Conservation (phyloP, 2,888 invertebrate species). For the Cosmorhoe ocellata region DNA sequence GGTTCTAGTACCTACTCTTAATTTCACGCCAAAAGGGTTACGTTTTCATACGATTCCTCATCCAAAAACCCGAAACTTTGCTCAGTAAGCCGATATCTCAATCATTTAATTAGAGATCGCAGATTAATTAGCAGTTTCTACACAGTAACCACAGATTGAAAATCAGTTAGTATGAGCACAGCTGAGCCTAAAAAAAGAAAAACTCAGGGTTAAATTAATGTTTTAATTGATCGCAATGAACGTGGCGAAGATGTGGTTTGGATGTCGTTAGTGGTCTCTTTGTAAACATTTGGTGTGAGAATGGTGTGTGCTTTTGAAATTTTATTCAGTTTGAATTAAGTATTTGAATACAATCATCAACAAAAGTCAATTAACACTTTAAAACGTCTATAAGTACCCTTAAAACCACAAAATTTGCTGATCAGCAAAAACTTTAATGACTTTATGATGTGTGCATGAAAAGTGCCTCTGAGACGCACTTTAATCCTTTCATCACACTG, state of each 20-base stretch:
- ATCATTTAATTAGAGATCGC: not conserved
- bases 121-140: conserved; percentile 4
- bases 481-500: too few relatives aligned
- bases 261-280: conserved; percentile 6
- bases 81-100: conserved; percentile 4
- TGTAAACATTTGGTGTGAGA: conserved; percentile 24
- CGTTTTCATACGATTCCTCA: not conserved
- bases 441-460: too few relatives aligned
- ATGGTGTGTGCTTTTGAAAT: conserved; percentile 18
- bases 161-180: not conserved
- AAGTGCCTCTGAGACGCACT: too few relatives aligned
- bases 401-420: too few relatives aligned
- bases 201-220: conserved; percentile 26
- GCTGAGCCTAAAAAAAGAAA: conserved; percentile 23
- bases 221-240: conserved; percentile 35
- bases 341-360: too few relatives aligned
- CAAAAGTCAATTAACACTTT: too few relatives aligned
- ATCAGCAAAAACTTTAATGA: too few relatives aligned
- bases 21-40: not conserved
- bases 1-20: too few relatives aligned
- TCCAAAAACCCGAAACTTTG: not conserved
- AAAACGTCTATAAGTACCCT: too few relatives aligned
- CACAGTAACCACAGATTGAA: not conserved
- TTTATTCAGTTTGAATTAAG: not conserved
- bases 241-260: conserved; percentile 18